These are phyloP conservation scores for Pogonocherus hispidulus DNA, from an alignment of 2,888 invertebrate genomes.

Conservation along the genomic window DNA sequence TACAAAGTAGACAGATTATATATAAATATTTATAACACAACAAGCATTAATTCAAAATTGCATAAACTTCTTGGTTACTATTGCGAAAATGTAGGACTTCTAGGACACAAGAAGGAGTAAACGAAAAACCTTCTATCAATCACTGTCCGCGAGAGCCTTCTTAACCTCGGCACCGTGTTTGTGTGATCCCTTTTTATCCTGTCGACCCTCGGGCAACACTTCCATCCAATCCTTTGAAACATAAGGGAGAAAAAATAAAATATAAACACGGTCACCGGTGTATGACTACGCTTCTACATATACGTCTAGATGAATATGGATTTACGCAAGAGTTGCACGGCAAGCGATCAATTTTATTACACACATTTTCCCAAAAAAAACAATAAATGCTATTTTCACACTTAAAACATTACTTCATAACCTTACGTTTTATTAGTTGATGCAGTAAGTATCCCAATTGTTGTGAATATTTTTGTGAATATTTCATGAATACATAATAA, in stretches of 20 bases:
- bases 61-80: constrained; percentile 33
- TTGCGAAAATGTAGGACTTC: constrained; percentile 36
- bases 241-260: constrained; percentile 15
- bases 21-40: too few species aligned
- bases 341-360: background rate
- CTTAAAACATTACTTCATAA: too few species aligned
- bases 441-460: too few species aligned
- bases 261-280: constrained; percentile 23
- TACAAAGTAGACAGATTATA: too few species aligned
- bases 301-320: constrained; percentile 7
- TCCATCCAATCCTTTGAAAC: constrained; percentile 25
- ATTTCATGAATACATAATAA: too few species aligned
- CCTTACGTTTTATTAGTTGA: too few species aligned
- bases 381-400: too few species aligned
- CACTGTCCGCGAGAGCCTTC: constrained; percentile 59
- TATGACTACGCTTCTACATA: constrained; percentile 23
- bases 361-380: background rate
- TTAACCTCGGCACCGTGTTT: constrained; percentile 59
- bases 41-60: constrained; percentile 31
- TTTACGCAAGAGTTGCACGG: constrained; percentile 9
- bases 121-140: constrained; percentile 60
- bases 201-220: constrained; percentile 52
- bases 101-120: constrained; percentile 42
- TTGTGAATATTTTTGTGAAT: too few species aligned
- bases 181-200: constrained; percentile 58